Base-by-base conservation (phyloP, 2,888 invertebrate genomes). In the Leptinotarsa peninsularis region DNA sequence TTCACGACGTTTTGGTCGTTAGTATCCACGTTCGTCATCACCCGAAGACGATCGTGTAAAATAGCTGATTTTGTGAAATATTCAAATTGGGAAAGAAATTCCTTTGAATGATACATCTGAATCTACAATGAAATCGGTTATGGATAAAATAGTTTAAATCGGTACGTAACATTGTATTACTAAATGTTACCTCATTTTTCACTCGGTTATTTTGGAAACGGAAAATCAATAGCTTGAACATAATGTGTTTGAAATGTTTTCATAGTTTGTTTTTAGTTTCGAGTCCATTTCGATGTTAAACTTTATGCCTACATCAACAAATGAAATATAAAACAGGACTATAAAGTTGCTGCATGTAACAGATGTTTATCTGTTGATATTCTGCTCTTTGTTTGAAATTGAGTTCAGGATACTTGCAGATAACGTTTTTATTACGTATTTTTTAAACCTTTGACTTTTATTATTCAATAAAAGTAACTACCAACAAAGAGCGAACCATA, bases 351-450 rank as follows among this genome's bases (percentile, higher is more conserved):
- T 63, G 63, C 63, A 63, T 63, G 43, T 43, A 63, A 10, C 63
- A 63, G 63, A 63, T 63, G 63, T 63, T 63, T 63, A 63, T 63
- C 63, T 33, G 63, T 63, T 63, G 33, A 63, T 63, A 63, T 63
- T 63, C 33, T 63, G 63, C 63, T 63, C 63, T 63, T 63, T 63
- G 63, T 63, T 63, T 43, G 13, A 33, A 63, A 63, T 63, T 43
- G 63, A 63, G 63, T 63, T 63, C 63, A 63, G 63, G 63, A 33
- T 63, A 63, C 43, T 63, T 43, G 63, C 27, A 63, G 63, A 63
- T 63, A 63, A 63, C 10, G 63, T 13, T 63, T 63, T 63, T 63
- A 63, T 43, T 63, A 43, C 43, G 43, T 63, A 63, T 63, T 63
- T 63, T 63, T 63, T 7, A n/a, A 63, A 63, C 63, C n/a, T 63